phyloP scores from a whole-genome alignment of 2,888 invertebrate genomes.

The Seladonia tumulorum region DNA sequence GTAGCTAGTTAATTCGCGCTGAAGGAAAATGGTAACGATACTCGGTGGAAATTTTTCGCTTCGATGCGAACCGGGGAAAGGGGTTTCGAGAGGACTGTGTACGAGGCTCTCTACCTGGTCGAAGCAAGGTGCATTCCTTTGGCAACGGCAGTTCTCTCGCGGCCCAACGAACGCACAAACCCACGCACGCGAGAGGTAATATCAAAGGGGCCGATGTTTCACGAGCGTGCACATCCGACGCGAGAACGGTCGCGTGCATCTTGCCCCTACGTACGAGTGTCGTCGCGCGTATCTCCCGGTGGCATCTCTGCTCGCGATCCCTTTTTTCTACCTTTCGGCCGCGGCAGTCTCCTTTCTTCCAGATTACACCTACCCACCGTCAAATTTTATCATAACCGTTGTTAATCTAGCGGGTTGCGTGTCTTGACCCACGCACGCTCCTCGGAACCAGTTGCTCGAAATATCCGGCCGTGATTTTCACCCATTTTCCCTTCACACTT shows the following conservation, averaged over 20 bases:
- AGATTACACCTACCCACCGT: neutral
- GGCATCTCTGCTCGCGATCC: slow-evolving; percentile 22
- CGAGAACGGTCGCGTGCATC: slow-evolving; percentile 42
- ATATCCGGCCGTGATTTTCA: too few species aligned
- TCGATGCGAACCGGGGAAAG: neutral
- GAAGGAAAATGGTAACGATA: neutral
- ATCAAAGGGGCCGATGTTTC: slow-evolving; percentile 72
- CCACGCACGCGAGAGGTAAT: slow-evolving; percentile 56
- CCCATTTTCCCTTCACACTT: too few species aligned
- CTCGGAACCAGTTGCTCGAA: too few species aligned
- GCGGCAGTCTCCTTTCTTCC: neutral
- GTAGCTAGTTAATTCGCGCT: too few species aligned
- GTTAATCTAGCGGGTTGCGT: neutral
- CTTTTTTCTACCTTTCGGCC: slow-evolving; percentile 12
- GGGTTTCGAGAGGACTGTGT: slow-evolving; percentile 12
- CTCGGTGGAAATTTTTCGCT: neutral
- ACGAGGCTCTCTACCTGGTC: slow-evolving; percentile 58
- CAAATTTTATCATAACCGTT: neutral
- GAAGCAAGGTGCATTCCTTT: slow-evolving; percentile 75
- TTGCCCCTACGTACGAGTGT: slow-evolving; percentile 6
- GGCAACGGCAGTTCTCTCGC: slow-evolving; percentile 64
- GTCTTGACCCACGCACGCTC: neutral
- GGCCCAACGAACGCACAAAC: slow-evolving; percentile 50
- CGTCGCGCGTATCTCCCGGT: slow-evolving; percentile 44
- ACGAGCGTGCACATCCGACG: slow-evolving; percentile 23